Evolutionary conservation across 2,113 vertebrate species (phyloP).

Genomic region (Piaya cayana): DNA sequence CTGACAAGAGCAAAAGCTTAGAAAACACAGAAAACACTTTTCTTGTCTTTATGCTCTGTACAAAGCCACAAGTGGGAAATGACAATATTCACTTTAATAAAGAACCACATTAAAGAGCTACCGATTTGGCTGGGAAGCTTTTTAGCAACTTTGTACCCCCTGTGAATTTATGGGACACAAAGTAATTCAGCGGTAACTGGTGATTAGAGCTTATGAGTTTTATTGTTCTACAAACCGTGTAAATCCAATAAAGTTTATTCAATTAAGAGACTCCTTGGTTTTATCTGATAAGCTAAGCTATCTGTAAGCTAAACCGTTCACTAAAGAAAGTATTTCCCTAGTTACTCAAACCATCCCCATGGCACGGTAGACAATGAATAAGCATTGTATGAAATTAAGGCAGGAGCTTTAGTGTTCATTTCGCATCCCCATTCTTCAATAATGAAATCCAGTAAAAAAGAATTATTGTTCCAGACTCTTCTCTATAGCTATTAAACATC

Average conservation of each 20-base stretch:
- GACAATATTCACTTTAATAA: background rate
- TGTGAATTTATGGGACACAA: background rate
- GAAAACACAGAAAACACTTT: background rate
- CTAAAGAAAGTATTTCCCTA: background rate
- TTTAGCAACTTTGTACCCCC: background rate
- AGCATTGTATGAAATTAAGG: background rate
- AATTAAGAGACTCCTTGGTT: background rate
- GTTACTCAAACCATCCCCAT: background rate
- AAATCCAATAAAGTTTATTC: background rate
- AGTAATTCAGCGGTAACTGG: background rate
- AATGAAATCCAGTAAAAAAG: background rate
- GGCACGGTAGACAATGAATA: background rate
- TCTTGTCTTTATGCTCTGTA: background rate
- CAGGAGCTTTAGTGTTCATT: background rate
- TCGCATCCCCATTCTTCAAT: accelerated
- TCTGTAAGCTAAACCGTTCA: background rate
- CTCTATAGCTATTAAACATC: background rate
- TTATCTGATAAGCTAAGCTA: background rate
- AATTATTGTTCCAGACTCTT: background rate
- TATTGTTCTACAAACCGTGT: background rate
- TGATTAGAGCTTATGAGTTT: background rate
- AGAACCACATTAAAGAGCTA: background rate
- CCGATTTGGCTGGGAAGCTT: background rate
- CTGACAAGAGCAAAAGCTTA: background rate
- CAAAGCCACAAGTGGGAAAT: background rate